Evolutionary conservation across 1,140 invertebrate genomes (phyloP).

Genomic region (Adoxophyes honmai): DNA sequence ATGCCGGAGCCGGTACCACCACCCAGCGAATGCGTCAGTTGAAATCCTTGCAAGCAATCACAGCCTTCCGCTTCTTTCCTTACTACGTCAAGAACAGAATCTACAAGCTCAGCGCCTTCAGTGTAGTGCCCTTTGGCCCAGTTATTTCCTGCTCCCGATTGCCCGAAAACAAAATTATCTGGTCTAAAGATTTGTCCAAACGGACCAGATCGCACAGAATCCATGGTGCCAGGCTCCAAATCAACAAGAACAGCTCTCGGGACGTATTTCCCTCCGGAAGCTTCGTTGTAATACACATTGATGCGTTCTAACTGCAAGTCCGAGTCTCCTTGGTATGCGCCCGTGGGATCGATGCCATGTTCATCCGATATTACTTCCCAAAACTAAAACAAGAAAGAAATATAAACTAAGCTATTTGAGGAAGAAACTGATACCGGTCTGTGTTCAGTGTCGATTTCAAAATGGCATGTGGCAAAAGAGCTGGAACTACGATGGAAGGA

Average conservation of each 20-base stretch:
- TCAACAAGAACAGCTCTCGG: slow-evolving; percentile 86
- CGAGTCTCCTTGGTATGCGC: slow-evolving; percentile 85
- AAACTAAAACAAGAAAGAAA: too few relatives aligned
- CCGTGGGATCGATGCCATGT: slow-evolving; percentile 88
- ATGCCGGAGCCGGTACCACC: too few relatives aligned
- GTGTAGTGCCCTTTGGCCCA: too few relatives aligned
- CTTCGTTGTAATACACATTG: slow-evolving; percentile 91
- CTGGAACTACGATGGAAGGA: too few relatives aligned
- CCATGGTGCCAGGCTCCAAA: slow-evolving; percentile 86
- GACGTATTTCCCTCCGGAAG: slow-evolving; percentile 86
- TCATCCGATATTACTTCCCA: too few relatives aligned
- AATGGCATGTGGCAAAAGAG: too few relatives aligned
- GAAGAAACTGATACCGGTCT: too few relatives aligned
- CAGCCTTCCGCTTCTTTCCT: slow-evolving; percentile 92
- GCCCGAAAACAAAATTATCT: slow-evolving; percentile 84
- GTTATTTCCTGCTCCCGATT: too few relatives aligned
- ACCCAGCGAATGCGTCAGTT: slow-evolving; percentile 79
- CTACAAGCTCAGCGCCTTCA: too few relatives aligned
- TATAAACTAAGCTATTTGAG: too few relatives aligned
- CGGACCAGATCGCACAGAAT: slow-evolving; percentile 85
- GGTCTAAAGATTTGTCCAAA: slow-evolving; percentile 90
- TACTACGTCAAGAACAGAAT: slow-evolving; percentile 89
- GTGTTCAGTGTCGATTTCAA: too few relatives aligned
- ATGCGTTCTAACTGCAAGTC: slow-evolving; percentile 88
- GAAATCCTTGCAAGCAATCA: slow-evolving; percentile 82